Percentiles rank a stretch among this genome's conserved stretches.
phyloP scores from a whole-genome alignment of 1,140 invertebrate genomes.

The Mesaphorura yosii region DNA sequence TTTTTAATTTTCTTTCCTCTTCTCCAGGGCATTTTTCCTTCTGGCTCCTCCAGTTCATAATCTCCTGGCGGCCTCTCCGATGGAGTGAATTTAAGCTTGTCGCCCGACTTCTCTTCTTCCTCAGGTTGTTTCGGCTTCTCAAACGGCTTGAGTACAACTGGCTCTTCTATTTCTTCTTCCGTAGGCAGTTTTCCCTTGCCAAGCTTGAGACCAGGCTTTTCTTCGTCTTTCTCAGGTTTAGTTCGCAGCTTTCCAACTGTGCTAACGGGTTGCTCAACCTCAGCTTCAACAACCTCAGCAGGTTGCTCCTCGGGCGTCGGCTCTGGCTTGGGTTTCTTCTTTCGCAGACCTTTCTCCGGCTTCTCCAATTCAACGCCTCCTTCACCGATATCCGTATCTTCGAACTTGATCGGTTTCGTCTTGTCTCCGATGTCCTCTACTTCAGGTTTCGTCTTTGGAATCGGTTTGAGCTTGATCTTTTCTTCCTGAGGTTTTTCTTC shows the following conservation, averaged over 20 bases:
- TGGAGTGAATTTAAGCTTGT: not conserved
- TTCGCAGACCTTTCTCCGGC: not conserved
- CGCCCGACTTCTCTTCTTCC: not conserved
- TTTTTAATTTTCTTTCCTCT: not conserved
- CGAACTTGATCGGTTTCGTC: not conserved
- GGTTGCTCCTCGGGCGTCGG: not conserved
- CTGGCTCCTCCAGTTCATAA: not conserved
- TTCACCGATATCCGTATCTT: not conserved
- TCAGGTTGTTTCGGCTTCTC: not conserved
- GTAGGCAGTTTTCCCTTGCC: not conserved
- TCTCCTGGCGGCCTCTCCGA: not conserved
- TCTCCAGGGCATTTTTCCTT: not conserved
- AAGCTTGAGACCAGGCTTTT: not conserved
- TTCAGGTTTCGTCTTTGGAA: not conserved
- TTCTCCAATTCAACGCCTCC: conserved; percentile 3
- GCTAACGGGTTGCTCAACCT: not conserved
- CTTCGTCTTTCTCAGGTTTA: not conserved
- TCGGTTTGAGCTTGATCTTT: conserved; percentile 3
- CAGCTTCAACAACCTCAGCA: not conserved
- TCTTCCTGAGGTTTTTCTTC: not conserved
- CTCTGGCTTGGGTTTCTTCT: not conserved
- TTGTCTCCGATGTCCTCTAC: not conserved
- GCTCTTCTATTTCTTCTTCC: not conserved
- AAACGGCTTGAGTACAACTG: not conserved
- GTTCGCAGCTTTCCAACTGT: not conserved